Evolutionary conservation across 2,888 invertebrate genomes (phyloP), one percentile per base, ranked within the genome.

Genomic region (Notodromas monacha): DNA sequence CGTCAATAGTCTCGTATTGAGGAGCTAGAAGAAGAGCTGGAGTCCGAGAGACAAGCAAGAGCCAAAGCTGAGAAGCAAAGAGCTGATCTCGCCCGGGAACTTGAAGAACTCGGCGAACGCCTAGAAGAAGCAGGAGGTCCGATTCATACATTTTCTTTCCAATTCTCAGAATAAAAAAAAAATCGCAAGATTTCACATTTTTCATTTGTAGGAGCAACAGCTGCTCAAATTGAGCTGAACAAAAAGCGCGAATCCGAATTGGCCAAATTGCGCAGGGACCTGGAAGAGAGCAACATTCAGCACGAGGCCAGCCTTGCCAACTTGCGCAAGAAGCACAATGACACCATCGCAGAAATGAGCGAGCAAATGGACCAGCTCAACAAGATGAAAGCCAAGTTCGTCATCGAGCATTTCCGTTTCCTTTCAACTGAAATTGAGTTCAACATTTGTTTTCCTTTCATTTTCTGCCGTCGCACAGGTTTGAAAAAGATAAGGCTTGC

Each of bases 241-340:
- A 96, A 96, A 68, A 92, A 96, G 60, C 77, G 96, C 42, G 96
- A 99, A 56, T 77, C 86, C 46, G 96, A 99, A 58, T 68, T 96
- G 44, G 70, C 81, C 63, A 96, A 92, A 55, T 68, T 96, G 44
- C 73, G 92, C 45, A 73, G 84, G 42, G 96, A 99, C 56, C 65
- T 96, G 46, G 96, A 99, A 56, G 96, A 96, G 55, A 66, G 79
- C 51, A 86, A 86, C 63, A 77, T 92, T 55, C 89, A 89, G 59
- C 86, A 92, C 54, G 96, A 96, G 59, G 68, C 77, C 38, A 77
- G 84, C 43, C 65, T 89, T 48, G 73, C 81, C 47, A 73, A 74
- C 53, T 66, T 96, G 48, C 74, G 92, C 58, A 96, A 96, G 69
- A 96, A 96, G 68, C 86, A 92, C 65, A 89, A 92, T 55, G 96